Percentiles rank a stretch among this genome's conserved stretches.
Evolutionary conservation across 2,113 vertebrate genomes (phyloP).

Genomic region (Psittacus erithacus): DNA sequence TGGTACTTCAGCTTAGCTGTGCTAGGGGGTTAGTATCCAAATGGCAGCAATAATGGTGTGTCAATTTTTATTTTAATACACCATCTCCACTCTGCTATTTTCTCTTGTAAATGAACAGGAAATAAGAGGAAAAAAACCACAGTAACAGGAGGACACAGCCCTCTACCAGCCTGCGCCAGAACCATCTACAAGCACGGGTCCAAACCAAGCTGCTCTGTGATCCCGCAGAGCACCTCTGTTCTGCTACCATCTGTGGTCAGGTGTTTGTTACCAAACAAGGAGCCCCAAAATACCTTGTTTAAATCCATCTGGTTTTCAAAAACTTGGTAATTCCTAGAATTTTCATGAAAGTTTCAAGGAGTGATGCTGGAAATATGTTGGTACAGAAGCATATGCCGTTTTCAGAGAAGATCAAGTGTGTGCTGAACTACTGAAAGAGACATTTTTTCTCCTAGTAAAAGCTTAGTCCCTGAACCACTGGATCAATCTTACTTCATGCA

Average conservation of each 20-base stretch:
- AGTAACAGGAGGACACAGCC: neutral
- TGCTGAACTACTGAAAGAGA: neutral
- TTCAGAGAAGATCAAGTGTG: neutral
- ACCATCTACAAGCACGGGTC: neutral
- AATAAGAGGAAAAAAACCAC: neutral
- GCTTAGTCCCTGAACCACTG: neutral
- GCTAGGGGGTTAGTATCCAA: no score
- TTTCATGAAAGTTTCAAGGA: neutral
- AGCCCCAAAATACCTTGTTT: neutral
- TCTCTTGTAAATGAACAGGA: neutral
- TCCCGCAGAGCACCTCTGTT: neutral
- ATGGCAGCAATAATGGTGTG: neutral
- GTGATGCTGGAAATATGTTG: accelerated
- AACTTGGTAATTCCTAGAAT: neutral
- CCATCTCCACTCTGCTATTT: neutral
- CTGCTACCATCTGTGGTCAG: neutral
- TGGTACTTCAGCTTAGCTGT: neutral
- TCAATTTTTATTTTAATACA: accelerated
- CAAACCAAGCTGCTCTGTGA: neutral
- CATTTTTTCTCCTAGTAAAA: neutral
- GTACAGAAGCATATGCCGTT: neutral
- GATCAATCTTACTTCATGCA: neutral
- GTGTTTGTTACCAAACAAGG: neutral
- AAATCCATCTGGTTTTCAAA: neutral
- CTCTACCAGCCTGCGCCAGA: neutral